These are phyloP conservation scores for Diploscapter pachys DNA, from an alignment of 1,140 invertebrate species.

Conservation along the genomic window DNA sequence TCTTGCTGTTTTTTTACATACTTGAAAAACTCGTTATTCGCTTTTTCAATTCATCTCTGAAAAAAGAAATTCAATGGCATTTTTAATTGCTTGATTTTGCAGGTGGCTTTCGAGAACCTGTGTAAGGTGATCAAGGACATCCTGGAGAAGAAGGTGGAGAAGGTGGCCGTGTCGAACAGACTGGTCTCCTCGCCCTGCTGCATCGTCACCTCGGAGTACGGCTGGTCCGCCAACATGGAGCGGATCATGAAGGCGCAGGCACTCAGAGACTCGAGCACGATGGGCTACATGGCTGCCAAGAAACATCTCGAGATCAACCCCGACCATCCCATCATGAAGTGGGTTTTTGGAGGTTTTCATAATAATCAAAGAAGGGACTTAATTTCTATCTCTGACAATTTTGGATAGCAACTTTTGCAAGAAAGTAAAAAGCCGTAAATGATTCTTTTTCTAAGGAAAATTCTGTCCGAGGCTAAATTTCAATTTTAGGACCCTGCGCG, in stretches of 20 bases:
- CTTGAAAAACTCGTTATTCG: not conserved
- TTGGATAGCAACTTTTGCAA: not conserved
- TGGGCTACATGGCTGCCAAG: conserved; percentile 92
- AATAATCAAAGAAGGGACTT: not conserved
- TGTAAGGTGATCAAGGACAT: conserved; percentile 99
- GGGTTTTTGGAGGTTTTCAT: conserved; percentile 23
- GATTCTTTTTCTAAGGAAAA: too few species aligned
- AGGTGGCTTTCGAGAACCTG: conserved; percentile 73
- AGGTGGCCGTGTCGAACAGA: conserved; percentile 82
- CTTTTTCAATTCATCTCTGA: too few species aligned
- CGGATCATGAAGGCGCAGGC: conserved; percentile 90
- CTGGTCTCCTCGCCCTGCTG: conserved; percentile 94
- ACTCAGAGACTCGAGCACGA: conserved; percentile 80
- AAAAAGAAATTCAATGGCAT: too few species aligned
- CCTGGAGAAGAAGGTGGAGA: conserved; percentile 94
- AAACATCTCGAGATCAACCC: conserved; percentile 97
- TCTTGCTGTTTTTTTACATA: not conserved
- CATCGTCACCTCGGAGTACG: conserved; percentile 97
- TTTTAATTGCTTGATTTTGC: not conserved
- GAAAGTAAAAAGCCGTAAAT: too few species aligned
- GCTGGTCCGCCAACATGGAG: conserved; percentile 99
- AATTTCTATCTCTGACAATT: not conserved
- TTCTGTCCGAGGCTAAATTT: not conserved
- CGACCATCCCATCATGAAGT: conserved; percentile 87
- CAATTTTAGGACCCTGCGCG: conserved; percentile 68